A percentile compares a stretch with the other conserved stretches of the same genome.
Evolutionary conservation across 2,888 invertebrate genomes (phyloP).

Genomic region (Drosophila hamatofila): DNA sequence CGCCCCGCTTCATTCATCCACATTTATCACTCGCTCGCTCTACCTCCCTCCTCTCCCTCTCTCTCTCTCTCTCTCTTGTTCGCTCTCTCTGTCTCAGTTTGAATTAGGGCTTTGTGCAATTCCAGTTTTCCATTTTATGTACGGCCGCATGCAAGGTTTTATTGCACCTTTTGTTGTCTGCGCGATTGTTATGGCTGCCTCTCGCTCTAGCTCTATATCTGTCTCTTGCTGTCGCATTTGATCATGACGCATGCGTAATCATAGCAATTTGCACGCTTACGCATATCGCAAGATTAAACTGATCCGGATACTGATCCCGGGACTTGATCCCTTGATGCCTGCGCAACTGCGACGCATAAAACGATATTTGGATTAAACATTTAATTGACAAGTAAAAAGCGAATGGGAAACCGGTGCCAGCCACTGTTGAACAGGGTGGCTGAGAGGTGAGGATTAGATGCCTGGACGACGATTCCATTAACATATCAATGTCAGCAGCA

Average conservation of each 20-base stretch:
- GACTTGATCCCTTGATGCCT: conserved; percentile 71
- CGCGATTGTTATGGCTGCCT: conserved; percentile 19
- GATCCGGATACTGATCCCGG: conserved; percentile 79
- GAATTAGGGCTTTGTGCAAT: conserved; percentile 28
- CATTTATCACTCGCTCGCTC: conserved; percentile 3
- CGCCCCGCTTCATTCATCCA: conserved; percentile 72
- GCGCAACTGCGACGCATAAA: conserved; percentile 56
- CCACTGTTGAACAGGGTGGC: conserved; percentile 17
- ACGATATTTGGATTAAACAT: conserved; percentile 79
- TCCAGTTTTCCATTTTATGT: conserved; percentile 52
- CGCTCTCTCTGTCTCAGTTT: conserved; percentile 5
- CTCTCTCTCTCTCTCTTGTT: conserved; percentile 1
- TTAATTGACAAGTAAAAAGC: conserved; percentile 69
- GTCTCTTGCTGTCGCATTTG: not conserved
- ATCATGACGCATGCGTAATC: conserved; percentile 65
- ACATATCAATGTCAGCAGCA: conserved; percentile 75
- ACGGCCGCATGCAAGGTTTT: conserved; percentile 65
- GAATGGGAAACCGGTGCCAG: conserved; percentile 54
- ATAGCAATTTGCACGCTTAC: conserved; percentile 80
- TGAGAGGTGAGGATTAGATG: conserved; percentile 54
- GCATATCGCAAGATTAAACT: conserved; percentile 83
- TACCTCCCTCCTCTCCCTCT: conserved; percentile 3
- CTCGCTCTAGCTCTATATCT: not conserved
- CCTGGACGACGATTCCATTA: conserved; percentile 60
- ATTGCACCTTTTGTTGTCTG: conserved; percentile 74